phyloP scores from a whole-genome alignment of 2,888 invertebrate species.

The Atethmia centrago region DNA sequence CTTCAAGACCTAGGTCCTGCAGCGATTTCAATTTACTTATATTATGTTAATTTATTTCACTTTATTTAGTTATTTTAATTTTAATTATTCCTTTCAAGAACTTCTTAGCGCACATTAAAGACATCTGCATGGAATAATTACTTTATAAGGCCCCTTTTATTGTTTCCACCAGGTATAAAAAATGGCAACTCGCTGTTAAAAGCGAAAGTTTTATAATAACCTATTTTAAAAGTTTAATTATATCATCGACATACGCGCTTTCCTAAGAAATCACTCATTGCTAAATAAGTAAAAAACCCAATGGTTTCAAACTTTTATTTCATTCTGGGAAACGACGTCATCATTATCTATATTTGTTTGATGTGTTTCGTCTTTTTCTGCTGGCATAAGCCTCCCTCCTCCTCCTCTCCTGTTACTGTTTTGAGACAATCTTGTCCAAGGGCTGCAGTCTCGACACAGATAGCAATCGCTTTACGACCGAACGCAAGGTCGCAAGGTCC shows the following conservation, averaged over 20 bases:
- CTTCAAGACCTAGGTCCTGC: not conserved
- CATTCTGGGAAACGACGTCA: not conserved
- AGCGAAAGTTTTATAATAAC: not conserved
- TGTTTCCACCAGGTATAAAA: not conserved
- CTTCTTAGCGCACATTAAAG: constrained; percentile 21
- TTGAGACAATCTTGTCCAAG: not conserved
- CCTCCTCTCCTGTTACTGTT: not conserved
- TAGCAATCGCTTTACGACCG: too few relatives aligned
- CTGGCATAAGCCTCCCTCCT: not conserved
- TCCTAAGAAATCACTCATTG: not conserved
- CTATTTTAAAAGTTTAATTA: not conserved
- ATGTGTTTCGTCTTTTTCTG: not conserved
- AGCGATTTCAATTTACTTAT: constrained; percentile 19
- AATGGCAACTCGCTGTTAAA: not conserved
- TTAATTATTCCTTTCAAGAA: constrained; percentile 25
- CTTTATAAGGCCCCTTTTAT: not conserved
- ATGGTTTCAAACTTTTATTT: not conserved
- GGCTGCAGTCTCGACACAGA: too few relatives aligned
- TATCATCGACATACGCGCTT: not conserved
- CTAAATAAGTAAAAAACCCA: not conserved
- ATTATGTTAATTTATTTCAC: too few relatives aligned
- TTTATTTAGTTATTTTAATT: too few relatives aligned
- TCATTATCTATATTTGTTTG: too few relatives aligned
- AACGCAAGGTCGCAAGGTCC: too few relatives aligned
- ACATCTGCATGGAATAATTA: constrained; percentile 28